A percentile compares a stretch with the other conserved stretches of the same genome.
Conservation (phyloP, 2,888 invertebrate species). For the Zootermopsis nevadensis region DNA sequence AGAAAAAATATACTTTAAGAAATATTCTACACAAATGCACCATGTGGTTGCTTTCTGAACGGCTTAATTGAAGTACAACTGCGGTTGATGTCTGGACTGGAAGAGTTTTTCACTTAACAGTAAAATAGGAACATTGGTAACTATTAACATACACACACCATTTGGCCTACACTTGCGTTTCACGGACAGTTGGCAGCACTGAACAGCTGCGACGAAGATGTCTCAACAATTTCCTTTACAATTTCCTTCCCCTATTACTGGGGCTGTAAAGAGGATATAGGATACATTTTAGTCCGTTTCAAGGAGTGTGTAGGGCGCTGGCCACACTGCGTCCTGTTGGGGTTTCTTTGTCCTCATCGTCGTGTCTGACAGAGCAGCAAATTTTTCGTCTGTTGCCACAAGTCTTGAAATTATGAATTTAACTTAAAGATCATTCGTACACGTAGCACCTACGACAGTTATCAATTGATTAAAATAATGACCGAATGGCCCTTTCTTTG, state of each 20-base stretch:
- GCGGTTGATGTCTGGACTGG: too few species aligned
- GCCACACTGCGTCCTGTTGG: background rate
- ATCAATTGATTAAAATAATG: background rate
- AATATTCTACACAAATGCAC: too few species aligned
- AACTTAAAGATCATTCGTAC: too few species aligned
- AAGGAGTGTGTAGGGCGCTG: background rate
- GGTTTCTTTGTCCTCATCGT: background rate
- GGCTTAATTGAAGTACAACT: too few species aligned
- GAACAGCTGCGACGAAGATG: background rate
- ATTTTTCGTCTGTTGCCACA: too few species aligned
- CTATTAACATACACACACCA: too few species aligned
- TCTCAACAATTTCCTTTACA: constrained; percentile 1
- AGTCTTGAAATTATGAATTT: too few species aligned
- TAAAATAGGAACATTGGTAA: too few species aligned
- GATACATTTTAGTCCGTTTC: background rate
- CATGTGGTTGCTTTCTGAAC: too few species aligned
- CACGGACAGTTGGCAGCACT: background rate
- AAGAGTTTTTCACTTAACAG: too few species aligned
- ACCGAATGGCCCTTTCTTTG: background rate
- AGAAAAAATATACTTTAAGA: too few species aligned
- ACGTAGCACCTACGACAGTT: too few species aligned
- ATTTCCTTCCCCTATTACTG: background rate
- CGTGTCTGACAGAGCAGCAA: background rate
- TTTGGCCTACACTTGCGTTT: background rate
- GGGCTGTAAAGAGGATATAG: constrained; percentile 3